Evolutionary conservation across 2,797 vertebrate species (phyloP), one percentile per base, ranked within the genome.

Genomic region (Coregonus sp.): DNA sequence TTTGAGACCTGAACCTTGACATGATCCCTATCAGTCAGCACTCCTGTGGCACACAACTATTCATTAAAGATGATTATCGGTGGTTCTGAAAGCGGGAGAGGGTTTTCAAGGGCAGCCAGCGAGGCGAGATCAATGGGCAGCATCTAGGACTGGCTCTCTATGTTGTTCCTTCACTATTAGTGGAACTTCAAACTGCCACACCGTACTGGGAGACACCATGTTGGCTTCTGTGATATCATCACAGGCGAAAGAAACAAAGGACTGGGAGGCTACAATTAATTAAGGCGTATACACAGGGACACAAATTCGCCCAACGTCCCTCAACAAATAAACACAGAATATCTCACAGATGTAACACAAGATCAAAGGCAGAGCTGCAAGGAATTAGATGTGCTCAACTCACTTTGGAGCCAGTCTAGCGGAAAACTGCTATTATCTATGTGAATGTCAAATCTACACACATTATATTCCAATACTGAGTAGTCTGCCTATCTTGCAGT

Each of bases 51-150:
- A 89, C 91, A 92, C 87, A 93, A 88, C 91, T 92, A 93, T 94
- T 95, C 94, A 95, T 95, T 95, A 95, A 92, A 95, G 94, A 94
- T 94, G 83, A 81, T 90, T 94, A 95, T 95, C 94, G 50, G 25
- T 0, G 0, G 82, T 84, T 80, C 78, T 86, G 83, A 89, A 86
- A 56, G 87, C 75, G 90, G 89, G 90, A 87, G 83, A 81, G 20
- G 73, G 85, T 90, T 93, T 92, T 91, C 85, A 88, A 81, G 86
- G 81, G 89, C 87, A 92, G 80, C 84, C 86, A 85, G 84, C 78
- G 79, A 78, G 79, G 85, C 82, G 9, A 89, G 86, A 91, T 93
- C 91, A 76, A 80, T 79, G 56, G 81, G 78, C 83, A 70, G 75
- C 83, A 89, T 89, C 88, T 87, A 47, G 82, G 83, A 84, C 82